A percentile compares a stretch with the other conserved stretches of the same genome.
phyloP scores from a whole-genome alignment of 2,797 vertebrate species.

The Mus spretus region DNA sequence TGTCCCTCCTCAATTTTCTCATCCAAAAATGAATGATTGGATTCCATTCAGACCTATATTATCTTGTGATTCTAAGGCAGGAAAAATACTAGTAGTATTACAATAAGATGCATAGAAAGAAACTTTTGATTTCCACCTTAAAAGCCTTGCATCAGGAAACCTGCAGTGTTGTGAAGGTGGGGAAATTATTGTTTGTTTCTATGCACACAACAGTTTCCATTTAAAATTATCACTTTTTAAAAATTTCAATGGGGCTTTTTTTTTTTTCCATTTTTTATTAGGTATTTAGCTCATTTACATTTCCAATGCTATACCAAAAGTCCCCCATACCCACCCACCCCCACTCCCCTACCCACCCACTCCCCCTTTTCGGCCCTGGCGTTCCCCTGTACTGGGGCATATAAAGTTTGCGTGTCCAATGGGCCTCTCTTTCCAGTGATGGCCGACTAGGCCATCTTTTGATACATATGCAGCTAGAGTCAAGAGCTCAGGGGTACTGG shows the following conservation, averaged over 20 bases:
- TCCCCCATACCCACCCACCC: too few relatives aligned
- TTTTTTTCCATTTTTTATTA: too few relatives aligned
- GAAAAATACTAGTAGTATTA: neutral
- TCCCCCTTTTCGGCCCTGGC: too few relatives aligned
- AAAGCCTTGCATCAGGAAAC: neutral
- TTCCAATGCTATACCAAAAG: too few relatives aligned
- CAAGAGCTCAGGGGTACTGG: too few relatives aligned
- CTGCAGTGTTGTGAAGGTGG: neutral
- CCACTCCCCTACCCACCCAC: too few relatives aligned
- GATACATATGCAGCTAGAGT: too few relatives aligned
- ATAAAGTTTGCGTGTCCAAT: too few relatives aligned
- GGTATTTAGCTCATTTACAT: too few relatives aligned
- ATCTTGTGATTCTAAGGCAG: neutral
- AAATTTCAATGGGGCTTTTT: neutral
- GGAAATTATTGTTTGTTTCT: neutral
- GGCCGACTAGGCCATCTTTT: too few relatives aligned
- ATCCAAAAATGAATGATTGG: neutral
- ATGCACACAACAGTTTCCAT: neutral
- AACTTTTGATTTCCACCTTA: neutral
- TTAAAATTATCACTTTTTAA: conserved; percentile 37
- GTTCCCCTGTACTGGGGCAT: too few relatives aligned
- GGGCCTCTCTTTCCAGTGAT: too few relatives aligned
- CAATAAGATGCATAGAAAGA: neutral
- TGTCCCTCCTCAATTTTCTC: neutral
- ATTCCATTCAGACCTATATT: neutral